Evolutionary conservation across 2,797 vertebrate species (phyloP).

Genomic region (Dromococcyx pavoninus): DNA sequence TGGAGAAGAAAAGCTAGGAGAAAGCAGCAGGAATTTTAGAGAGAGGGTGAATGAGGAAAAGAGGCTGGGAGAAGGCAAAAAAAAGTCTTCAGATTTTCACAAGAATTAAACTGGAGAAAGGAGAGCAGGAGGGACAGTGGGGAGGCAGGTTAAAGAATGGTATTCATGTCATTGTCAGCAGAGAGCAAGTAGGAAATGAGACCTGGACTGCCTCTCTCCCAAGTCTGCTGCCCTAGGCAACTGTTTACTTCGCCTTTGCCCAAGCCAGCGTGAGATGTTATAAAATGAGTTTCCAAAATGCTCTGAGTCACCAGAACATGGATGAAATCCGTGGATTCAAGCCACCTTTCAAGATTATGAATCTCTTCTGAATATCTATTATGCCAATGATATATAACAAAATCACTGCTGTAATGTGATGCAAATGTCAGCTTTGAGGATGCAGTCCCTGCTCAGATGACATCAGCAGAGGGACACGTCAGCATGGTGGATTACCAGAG

Average conservation of each 20-base stretch:
- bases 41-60: background rate
- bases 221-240: conserved; percentile 1
- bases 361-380: conserved; percentile 53
- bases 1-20: background rate
- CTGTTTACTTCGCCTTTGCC: conserved; percentile 48
- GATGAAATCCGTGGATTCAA: conserved; percentile 40
- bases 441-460: conserved; percentile 4
- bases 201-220: background rate
- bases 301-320: conserved; percentile 51
- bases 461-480: conserved; percentile 45
- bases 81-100: background rate
- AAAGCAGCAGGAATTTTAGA: background rate
- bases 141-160: background rate
- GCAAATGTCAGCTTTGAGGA: conserved; percentile 31
- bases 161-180: background rate
- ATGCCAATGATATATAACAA: conserved; percentile 38
- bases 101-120: background rate
- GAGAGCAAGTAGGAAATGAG: background rate
- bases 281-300: conserved; percentile 52
- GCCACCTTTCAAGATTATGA: conserved; percentile 55
- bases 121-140: background rate
- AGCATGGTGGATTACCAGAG: conserved; percentile 66
- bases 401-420: conserved; percentile 45
- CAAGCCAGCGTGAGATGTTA: conserved; percentile 35
- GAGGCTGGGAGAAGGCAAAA: background rate